These are phyloP conservation scores for Petrophora chlorosata DNA, from an alignment of 2,888 invertebrate species.

Conservation along the genomic window DNA sequence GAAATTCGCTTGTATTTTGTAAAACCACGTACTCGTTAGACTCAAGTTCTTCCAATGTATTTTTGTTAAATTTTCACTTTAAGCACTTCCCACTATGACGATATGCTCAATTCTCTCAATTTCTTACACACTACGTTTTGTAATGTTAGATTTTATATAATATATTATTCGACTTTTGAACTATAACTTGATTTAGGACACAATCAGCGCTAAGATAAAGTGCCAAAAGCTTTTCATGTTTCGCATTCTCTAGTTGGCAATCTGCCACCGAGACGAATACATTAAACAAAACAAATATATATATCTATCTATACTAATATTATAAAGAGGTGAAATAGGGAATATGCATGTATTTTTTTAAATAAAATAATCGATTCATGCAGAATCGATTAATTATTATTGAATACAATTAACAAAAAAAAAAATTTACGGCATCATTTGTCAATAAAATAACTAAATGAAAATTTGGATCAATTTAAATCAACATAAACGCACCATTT, in stretches of 20 bases:
- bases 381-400: no score
- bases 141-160: slow-evolving; percentile 1
- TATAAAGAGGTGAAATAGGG: no score
- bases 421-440: no score
- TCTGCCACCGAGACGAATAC: no score
- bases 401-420: no score
- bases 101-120: slow-evolving; percentile 24
- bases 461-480: no score
- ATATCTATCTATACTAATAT: no score
- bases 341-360: no score
- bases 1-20: background rate
- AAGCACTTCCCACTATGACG: slow-evolving; percentile 4
- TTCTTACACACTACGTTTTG: background rate
- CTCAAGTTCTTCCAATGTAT: background rate
- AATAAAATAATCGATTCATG: no score
- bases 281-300: no score
- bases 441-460: no score
- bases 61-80: background rate
- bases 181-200: background rate
- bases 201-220: background rate
- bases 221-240: slow-evolving; percentile 12
- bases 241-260: background rate
- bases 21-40: background rate
- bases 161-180: background rate
- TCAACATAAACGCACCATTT: no score